Base-by-base conservation (phyloP, 92 coral and sea anemone species). In the Zoanthus solanderi region DNA sequence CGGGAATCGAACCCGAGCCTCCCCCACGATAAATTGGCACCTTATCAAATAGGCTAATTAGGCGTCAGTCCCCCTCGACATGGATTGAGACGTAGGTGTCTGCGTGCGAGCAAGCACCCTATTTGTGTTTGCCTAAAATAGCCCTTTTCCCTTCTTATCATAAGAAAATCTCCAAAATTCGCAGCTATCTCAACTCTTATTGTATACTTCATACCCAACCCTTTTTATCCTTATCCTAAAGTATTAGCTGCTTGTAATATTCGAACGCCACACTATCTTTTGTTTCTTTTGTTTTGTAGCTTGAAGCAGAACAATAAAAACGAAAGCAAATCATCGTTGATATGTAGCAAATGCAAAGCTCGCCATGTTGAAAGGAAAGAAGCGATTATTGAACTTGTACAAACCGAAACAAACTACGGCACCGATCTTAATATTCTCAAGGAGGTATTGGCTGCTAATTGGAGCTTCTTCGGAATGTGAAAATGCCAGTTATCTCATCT, bases 351-450 rank as follows among this genome's bases (percentile, higher is more conserved):
- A 86, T 97, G 99, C 78, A 78, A 79, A 48, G 96, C 89, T 73
- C 90, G 96, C 34, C 90, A 96, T 13, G 95, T 95, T 48, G 99
- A 97, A 79, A 88, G 99, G 45, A 97, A 94, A 68, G 99, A 97
- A 63, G 98, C 97, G 23, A 97, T 97, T 68, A 97, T 97, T 23
- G 99, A 97, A 61, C 92, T 97, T 1, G 96, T 97, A 5, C 99
- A 97, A 71, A 97, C 99, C 5, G 99, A 97, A 87, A 95, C 90
- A 32, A 97, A 97, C 83, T 97, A 94, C 76, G 98, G 95, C 32
- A 97, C 94, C 61, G 99, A 97, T 90, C 87, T 97, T 63, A 98
- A 91, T 83, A 89, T 97, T n/a, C 82, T 97, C 1, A 97, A 97
- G 80, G 99, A 97, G 98, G 99, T 97, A 90, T 6, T 23, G 5